Percentiles rank a stretch among this genome's conserved stretches.
Conservation (phyloP, 2,113 vertebrate genomes). For the Phylloscopus trochilus region DNA sequence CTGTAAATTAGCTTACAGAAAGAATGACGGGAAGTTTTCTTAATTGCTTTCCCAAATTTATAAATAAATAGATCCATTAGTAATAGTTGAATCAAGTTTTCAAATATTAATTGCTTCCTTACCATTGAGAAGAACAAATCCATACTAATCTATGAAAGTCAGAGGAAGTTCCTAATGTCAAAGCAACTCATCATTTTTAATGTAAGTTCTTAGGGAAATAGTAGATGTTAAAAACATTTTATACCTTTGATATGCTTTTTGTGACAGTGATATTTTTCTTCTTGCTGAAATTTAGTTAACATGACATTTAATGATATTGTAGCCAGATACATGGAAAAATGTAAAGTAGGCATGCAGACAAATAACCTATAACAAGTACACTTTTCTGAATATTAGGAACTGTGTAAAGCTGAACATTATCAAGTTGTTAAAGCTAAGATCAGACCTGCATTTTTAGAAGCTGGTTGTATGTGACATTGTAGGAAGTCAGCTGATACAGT, state of each 20-base stretch:
- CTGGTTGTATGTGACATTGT: neutral
- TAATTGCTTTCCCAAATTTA: neutral
- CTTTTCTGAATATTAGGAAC: neutral
- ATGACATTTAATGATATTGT: neutral
- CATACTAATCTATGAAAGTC: neutral
- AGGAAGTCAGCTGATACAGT: neutral
- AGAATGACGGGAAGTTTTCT: neutral
- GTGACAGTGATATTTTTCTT: neutral
- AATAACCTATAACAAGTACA: neutral
- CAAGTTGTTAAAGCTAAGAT: neutral
- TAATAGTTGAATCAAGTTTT: neutral
- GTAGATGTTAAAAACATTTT: neutral
- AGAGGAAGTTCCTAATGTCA: neutral
- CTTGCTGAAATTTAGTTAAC: neutral
- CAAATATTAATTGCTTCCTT: neutral
- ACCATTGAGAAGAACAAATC: neutral
- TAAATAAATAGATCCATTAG: conserved; percentile 15
- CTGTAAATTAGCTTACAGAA: neutral
- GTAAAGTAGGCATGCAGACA: neutral
- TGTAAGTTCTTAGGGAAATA: neutral
- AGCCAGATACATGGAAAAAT: neutral
- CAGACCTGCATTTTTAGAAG: neutral
- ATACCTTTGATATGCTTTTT: neutral
- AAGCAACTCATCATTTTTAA: neutral
- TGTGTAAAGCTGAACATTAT: neutral